Base-by-base conservation (phyloP, 2,888 invertebrate genomes). In the Zygaena filipendulae region DNA sequence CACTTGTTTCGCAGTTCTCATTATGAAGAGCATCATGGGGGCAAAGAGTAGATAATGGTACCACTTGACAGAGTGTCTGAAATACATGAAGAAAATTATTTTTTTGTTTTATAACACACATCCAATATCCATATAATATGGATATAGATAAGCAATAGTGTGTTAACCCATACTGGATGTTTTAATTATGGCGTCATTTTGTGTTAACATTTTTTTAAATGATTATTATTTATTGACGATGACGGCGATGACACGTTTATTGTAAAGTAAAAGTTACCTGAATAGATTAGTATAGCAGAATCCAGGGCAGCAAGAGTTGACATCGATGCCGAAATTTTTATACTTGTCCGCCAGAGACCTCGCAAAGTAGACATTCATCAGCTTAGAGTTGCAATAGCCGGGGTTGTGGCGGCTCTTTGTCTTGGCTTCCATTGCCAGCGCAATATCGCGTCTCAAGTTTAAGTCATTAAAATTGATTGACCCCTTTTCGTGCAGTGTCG, bases 241-340 rank as follows among this genome's bases (percentile, higher is more conserved):
- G 16, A 7, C 5, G 16, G 16, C 7, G 5, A 7, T 16, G 4
- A 13, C 11, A 18, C 11, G 7, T 11, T 25, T 3, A 3, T 19
- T 18, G 11, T 9, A 21, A 16, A 2, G 2, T 23, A 27, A 31
- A 21, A 25, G 59, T 49, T 84, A 82, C 66, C 91, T 83, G 52
- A 90, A 90, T 25, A 92, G 66, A 37, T 86, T 86, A 0, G 92
- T 92, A 43, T 87, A 88, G 23, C 88, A 88, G 72, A 91, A 90
- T 4, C 92, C 92, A 1, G 92, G 93, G 47, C 90, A 91, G 37
- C 88, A 82, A 13, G 85, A 81, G 43, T 86, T 86, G 1, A 87
- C 85, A 41, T 84, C 84, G 10, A 89, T 74, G 1, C 84, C 85
- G 1, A 66, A 72, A 9, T 80, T 75, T 41, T 72, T 62, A 4